A percentile compares a stretch with the other conserved stretches of the same genome.
phyloP scores from a whole-genome alignment of 2,113 vertebrate species.

The Sylvia atricapilla region DNA sequence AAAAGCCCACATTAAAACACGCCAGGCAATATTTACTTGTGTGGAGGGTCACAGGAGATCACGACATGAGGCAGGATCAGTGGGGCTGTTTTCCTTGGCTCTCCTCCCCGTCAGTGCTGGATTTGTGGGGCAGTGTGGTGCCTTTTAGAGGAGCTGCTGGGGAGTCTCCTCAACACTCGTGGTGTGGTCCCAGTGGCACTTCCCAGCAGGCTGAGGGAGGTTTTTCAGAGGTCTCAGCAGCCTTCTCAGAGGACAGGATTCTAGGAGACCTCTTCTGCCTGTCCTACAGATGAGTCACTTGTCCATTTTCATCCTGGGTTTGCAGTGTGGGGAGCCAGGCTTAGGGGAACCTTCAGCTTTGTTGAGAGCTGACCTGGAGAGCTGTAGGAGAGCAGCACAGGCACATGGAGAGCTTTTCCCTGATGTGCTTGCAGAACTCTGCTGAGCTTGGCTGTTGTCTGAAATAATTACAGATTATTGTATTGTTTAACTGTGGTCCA shows the following conservation, averaged over 20 bases:
- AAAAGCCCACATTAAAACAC: neutral
- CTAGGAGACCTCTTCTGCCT: neutral
- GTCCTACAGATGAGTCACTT: neutral
- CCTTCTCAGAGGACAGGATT: neutral
- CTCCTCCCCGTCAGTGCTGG: rapidly evolving
- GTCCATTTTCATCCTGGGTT: neutral
- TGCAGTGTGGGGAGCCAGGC: neutral
- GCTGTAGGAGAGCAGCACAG: neutral
- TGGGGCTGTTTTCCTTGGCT: neutral
- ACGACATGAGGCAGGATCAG: neutral
- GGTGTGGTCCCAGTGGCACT: rapidly evolving
- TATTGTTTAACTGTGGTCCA: neutral
- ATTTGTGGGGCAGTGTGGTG: neutral
- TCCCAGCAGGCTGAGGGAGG: neutral
- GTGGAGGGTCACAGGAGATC: neutral
- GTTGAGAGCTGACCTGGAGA: neutral
- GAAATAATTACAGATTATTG: neutral
- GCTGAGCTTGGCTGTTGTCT: neutral
- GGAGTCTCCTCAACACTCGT: rapidly evolving
- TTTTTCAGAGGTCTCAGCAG: neutral
- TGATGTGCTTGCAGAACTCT: neutral
- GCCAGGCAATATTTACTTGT: neutral
- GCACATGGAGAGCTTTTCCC: neutral
- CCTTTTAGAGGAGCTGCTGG: neutral
- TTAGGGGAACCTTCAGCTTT: neutral